Evolutionary conservation across 2,113 vertebrate genomes (phyloP).

Genomic region (Cyphomyrus discorhynchus): DNA sequence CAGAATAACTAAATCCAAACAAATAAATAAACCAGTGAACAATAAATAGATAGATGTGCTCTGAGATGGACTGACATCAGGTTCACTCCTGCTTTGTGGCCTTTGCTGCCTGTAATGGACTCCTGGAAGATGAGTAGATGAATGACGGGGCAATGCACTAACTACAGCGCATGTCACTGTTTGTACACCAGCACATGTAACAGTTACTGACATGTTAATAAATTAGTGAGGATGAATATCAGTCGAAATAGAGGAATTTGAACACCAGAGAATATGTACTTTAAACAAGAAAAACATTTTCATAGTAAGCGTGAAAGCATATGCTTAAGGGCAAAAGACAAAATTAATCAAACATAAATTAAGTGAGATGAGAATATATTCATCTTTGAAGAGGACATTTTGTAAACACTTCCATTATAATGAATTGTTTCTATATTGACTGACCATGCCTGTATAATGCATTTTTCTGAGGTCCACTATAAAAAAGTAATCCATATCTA

Average conservation of each 20-base stretch:
- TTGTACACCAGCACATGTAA: not conserved
- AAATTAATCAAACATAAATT: not conserved
- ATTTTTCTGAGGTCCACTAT: not conserved
- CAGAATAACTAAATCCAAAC: not conserved
- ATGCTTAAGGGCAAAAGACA: not conserved
- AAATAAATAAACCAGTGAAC: not conserved
- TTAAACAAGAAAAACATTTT: not conserved
- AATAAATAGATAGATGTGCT: not conserved
- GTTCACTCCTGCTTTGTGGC: not conserved
- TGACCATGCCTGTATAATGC: not conserved
- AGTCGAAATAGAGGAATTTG: not conserved
- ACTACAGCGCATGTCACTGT: not conserved
- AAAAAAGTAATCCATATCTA: not conserved
- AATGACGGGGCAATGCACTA: not conserved
- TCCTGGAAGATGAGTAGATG: not conserved
- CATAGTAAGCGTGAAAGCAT: not conserved
- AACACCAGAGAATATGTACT: not conserved
- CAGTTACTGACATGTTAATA: not conserved
- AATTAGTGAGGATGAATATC: not conserved
- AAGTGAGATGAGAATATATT: not conserved
- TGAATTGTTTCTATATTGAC: not conserved
- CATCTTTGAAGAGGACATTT: not conserved
- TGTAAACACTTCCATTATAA: not conserved
- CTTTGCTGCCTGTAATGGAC: not conserved
- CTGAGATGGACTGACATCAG: not conserved